Evolutionary conservation across 2,797 vertebrate species (phyloP).

Genomic region (Oryzias sinensis): DNA sequence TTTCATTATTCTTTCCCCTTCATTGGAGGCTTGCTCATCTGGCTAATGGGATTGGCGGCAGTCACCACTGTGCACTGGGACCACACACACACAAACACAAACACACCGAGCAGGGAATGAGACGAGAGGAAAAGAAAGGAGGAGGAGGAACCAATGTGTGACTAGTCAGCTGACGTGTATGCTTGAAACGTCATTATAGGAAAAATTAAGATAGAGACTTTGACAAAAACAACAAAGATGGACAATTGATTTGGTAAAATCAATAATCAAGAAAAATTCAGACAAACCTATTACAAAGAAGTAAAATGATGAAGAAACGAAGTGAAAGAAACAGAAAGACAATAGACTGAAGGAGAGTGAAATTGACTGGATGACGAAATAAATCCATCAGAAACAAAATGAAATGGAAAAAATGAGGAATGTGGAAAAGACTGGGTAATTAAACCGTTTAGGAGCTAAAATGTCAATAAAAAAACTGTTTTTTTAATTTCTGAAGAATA

Average conservation of each 20-base stretch:
- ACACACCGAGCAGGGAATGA: too few species aligned
- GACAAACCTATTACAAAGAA: too few species aligned
- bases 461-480: too few species aligned
- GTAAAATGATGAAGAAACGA: neutral
- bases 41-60: conserved; percentile 74
- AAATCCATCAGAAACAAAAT: too few species aligned
- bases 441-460: too few species aligned
- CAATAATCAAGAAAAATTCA: too few species aligned
- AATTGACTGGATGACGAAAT: neutral
- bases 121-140: conserved; percentile 18
- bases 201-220: conserved; percentile 8
- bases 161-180: conserved; percentile 33
- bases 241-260: too few species aligned
- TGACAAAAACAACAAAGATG: too few species aligned
- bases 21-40: conserved; percentile 72
- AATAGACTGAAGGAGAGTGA: neutral
- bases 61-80: conserved; percentile 32
- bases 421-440: neutral
- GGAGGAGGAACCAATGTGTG: conserved; percentile 27
- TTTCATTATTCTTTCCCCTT: conserved; percentile 71
- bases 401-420: too few species aligned
- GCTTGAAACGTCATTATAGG: conserved; percentile 18
- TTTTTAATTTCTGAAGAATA: too few species aligned
- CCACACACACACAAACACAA: conserved; percentile 17
- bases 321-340: conserved; percentile 1